phyloP scores from a whole-genome alignment of 2,888 invertebrate genomes.

The Coenonympha arcania region DNA sequence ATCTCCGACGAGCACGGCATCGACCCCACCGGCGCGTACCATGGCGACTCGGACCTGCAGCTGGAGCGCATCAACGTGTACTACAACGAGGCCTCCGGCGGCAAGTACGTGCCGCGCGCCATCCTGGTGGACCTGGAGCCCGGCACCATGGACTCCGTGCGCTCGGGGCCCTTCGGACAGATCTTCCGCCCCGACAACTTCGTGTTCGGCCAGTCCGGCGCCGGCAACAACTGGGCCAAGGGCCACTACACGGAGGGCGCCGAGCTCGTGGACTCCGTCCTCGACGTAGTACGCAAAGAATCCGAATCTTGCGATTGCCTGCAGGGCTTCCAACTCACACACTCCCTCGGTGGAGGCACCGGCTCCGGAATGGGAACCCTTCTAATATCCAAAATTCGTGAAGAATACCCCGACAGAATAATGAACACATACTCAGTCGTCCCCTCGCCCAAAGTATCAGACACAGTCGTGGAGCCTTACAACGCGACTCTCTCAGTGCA shows the following conservation, averaged over 20 bases:
- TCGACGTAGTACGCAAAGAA: constrained; percentile 89
- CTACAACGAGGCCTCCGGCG: constrained; percentile 90
- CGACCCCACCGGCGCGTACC: constrained; percentile 90
- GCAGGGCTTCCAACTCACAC: constrained; percentile 90
- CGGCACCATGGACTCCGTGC: constrained; percentile 79
- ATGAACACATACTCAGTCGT: constrained; percentile 90
- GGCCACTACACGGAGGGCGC: constrained; percentile 82
- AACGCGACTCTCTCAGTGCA: constrained; percentile 91
- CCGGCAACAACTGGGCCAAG: constrained; percentile 77
- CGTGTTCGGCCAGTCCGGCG: constrained; percentile 78
- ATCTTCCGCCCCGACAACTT: constrained; percentile 85
- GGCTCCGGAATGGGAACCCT: constrained; percentile 78
- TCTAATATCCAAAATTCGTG: constrained; percentile 90
- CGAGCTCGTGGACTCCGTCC: constrained; percentile 81
- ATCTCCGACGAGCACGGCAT: constrained; percentile 97
- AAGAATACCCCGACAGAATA: constrained; percentile 92
- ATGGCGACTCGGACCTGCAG: constrained; percentile 92
- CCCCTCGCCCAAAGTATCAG: constrained; percentile 89
- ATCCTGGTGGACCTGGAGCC: constrained; percentile 65
- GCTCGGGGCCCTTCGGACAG: constrained; percentile 80
- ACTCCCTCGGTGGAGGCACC: constrained; percentile 77
- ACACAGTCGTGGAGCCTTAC: constrained; percentile 79
- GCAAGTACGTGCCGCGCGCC: constrained; percentile 65
- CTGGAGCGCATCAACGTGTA: constrained; percentile 96
- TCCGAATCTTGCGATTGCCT: constrained; percentile 93